phyloP scores from a whole-genome alignment of 2,888 invertebrate genomes.

The Pantelozetes paolii region DNA sequence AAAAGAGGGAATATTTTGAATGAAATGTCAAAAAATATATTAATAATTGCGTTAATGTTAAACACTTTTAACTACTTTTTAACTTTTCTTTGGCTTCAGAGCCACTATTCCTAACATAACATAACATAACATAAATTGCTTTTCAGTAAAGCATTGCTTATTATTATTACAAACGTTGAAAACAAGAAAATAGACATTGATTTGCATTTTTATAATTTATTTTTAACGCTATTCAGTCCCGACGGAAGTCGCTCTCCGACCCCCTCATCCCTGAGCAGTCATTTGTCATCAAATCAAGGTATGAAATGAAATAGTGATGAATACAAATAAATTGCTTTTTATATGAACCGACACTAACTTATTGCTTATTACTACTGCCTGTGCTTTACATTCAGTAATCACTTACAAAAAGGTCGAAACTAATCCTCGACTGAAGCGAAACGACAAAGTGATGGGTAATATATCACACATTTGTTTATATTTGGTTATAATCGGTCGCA shows the following conservation, averaged over 20 bases:
- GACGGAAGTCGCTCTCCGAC: conserved; percentile 42
- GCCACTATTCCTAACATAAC: too few relatives aligned
- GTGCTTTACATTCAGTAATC: conserved; percentile 13
- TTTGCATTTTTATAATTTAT: conserved; percentile 26
- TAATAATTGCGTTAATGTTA: too few relatives aligned
- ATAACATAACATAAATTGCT: too few relatives aligned
- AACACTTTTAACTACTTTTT: too few relatives aligned
- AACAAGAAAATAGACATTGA: background rate
- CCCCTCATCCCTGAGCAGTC: conserved; percentile 42
- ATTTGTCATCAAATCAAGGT: conserved; percentile 43
- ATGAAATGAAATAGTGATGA: conserved; percentile 9
- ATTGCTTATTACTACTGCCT: conserved; percentile 4
- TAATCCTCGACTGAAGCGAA: conserved; percentile 36
- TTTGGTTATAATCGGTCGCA: background rate
- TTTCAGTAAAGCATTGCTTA: background rate
- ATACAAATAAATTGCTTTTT: background rate
- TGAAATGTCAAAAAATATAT: too few relatives aligned
- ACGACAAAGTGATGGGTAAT: conserved; percentile 41
- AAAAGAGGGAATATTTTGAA: too few relatives aligned
- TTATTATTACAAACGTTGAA: too few relatives aligned
- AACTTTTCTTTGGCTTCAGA: too few relatives aligned
- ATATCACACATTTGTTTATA: conserved; percentile 6
- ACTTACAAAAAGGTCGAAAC: conserved; percentile 39
- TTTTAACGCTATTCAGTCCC: conserved; percentile 36
- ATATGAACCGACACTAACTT: background rate